Conservation (phyloP, 2,888 invertebrate species). For the Drosophila birchii region DNA sequence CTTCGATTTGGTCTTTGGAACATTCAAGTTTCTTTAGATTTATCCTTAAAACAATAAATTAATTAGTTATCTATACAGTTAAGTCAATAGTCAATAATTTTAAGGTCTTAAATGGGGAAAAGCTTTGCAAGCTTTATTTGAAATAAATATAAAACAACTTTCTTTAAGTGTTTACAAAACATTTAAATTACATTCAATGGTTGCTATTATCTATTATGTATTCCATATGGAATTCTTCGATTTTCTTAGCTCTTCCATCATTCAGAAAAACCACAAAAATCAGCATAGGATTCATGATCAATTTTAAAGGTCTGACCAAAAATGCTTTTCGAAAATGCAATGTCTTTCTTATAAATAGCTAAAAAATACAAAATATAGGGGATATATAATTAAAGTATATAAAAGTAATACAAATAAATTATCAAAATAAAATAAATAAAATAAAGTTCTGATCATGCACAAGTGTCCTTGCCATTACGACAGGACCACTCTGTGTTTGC, state of each 20-base stretch:
- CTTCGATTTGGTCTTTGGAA: slow-evolving; percentile 48
- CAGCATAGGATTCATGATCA: background rate
- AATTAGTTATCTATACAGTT: no score
- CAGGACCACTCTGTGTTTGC: slow-evolving; percentile 25
- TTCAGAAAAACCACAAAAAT: background rate
- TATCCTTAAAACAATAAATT: background rate
- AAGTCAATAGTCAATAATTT: no score
- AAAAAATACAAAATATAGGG: background rate
- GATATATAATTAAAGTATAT: background rate
- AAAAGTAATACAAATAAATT: background rate
- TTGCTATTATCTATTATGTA: background rate
- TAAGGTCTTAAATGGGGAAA: background rate
- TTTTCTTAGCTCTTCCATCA: background rate
- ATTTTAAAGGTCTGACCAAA: no score
- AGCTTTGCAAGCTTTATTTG: background rate
- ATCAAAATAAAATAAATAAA: background rate
- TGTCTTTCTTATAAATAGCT: no score
- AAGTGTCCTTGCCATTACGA: slow-evolving; percentile 39
- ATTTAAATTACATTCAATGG: background rate
- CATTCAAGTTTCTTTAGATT: slow-evolving; percentile 31
- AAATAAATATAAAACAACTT: background rate
- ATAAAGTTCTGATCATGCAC: slow-evolving; percentile 31
- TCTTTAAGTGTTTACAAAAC: background rate
- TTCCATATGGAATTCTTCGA: background rate
- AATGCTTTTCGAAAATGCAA: no score